Evolutionary conservation across 1,140 invertebrate species (phyloP), one percentile per base, ranked within the genome.

Genomic region (Penaeus indicus): DNA sequence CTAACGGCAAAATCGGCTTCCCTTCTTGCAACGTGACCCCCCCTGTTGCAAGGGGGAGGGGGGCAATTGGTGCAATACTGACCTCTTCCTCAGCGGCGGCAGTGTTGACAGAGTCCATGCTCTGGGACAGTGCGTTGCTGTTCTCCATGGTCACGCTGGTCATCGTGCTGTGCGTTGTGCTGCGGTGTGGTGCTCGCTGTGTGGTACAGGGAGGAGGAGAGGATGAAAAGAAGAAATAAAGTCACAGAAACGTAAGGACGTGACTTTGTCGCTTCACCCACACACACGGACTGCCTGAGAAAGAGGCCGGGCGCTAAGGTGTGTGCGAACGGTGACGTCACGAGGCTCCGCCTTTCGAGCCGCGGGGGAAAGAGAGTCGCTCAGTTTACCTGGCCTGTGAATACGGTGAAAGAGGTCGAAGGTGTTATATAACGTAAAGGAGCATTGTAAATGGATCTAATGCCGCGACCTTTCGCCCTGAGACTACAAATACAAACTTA

Each of bases 31-130:
- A 54, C 54, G 54, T 54, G 54, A 54, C 54, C 54, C 54, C 54
- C 54, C 54, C 42, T 67, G 32, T 72, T 42, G 64, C 47, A 21
- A 64, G 60, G 60, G 27, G 25, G 22, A 19, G 22, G 25, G 32
- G 32, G 67, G 82, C 25, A 67, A 25, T 47, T 42, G 47, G 80
- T 69, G 25, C 64, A 67, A 25, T 42, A 89, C 88, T 84, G 92
- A 97, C 96, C 96, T 97, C 96, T 95, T 97, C 97, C 94, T 97
- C 97, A 93, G 96, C 96, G 92, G 96, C 96, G 92, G 96, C 96
- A 91, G 96, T 97, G 94, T 97, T 97, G 93, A 97, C 97, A 92
- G 96, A 97, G 94, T 97, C 97, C 96, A 97, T 97, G 94, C 96
- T 97, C 94, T 97, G 96, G 90, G 95, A 95, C 89, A 95, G 94